Evolutionary conservation across 2,113 vertebrate genomes (phyloP).

Genomic region (Hipposideros armiger): DNA sequence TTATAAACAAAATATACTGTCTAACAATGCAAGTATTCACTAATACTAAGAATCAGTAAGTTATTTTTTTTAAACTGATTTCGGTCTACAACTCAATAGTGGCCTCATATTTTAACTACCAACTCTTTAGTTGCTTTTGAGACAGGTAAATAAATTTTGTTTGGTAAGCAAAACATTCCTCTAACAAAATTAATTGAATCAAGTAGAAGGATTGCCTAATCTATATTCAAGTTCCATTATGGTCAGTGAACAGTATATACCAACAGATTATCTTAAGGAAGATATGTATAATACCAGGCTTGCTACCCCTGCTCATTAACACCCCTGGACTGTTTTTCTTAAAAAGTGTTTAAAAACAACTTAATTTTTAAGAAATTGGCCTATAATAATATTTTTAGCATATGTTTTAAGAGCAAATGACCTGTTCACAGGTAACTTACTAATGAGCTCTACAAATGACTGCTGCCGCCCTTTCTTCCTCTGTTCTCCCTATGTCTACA

Average conservation of each 20-base stretch:
- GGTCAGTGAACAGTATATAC: neutral
- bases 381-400: neutral
- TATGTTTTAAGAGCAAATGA: neutral
- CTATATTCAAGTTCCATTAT: neutral
- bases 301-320: neutral
- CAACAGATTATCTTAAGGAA: neutral
- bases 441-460: neutral
- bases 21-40: neutral
- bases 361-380: neutral
- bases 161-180: neutral
- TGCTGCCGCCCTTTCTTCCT: neutral
- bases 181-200: conserved; percentile 3
- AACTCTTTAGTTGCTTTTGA: neutral
- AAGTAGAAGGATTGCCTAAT: neutral
- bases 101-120: neutral
- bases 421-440: neutral
- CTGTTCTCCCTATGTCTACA: neutral
- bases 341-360: neutral
- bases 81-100: neutral
- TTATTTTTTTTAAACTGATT: neutral
- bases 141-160: neutral
- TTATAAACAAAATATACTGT: conserved; percentile 34
- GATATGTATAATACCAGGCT: neutral
- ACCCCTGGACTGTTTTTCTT: neutral
- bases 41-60: neutral